A percentile compares a stretch with the other conserved stretches of the same genome.
Evolutionary conservation across 2,797 vertebrate species (phyloP).

Genomic region (Acomys russatus): DNA sequence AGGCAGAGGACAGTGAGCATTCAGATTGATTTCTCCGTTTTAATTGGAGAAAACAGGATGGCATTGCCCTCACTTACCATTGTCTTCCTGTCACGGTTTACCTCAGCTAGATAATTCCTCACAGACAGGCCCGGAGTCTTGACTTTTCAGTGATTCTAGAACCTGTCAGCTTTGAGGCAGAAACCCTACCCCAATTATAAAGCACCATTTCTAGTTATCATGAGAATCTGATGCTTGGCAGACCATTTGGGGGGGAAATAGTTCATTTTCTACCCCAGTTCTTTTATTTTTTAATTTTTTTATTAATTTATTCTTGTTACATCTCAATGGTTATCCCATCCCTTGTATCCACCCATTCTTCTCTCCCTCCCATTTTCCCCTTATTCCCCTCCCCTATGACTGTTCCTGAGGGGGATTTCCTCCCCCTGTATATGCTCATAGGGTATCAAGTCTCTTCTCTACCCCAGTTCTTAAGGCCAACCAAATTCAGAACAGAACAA

Average conservation of each 20-base stretch:
- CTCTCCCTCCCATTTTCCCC: too few species aligned
- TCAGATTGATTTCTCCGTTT: neutral
- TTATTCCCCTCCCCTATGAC: too few species aligned
- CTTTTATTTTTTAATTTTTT: too few species aligned
- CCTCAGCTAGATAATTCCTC: neutral
- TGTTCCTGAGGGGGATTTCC: too few species aligned
- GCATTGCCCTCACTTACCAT: neutral
- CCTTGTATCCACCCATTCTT: too few species aligned
- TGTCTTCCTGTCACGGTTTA: neutral
- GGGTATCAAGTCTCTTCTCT: too few species aligned
- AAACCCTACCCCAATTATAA: neutral
- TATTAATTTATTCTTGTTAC: too few species aligned
- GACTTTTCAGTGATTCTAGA: neutral
- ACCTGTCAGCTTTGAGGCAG: neutral
- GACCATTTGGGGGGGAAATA: too few species aligned
- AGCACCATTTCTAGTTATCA: neutral
- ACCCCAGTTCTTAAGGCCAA: neutral
- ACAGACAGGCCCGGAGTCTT: neutral
- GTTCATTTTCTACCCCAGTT: neutral
- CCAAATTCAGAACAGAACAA: neutral
- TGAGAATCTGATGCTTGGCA: neutral
- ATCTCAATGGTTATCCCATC: too few species aligned
- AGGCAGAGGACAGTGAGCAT: neutral
- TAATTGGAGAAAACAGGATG: neutral
- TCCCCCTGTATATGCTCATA: too few species aligned